Conservation (phyloP, 2,113 vertebrate genomes). For the Polypterus senegalus region DNA sequence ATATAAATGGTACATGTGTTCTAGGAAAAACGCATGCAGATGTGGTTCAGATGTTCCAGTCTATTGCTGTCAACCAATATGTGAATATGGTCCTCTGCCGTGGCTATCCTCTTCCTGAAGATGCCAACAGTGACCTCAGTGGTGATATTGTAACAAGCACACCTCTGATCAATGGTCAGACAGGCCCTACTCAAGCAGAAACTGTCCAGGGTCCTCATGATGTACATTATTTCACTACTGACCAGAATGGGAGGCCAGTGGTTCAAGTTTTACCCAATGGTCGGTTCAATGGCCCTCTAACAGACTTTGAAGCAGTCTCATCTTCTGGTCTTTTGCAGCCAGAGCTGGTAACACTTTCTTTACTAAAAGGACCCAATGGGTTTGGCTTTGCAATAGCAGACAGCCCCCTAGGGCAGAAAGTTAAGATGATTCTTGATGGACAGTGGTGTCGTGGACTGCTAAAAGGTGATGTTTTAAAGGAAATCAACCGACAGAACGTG, state of each 20-base stretch:
- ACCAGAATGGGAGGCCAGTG: conserved; percentile 53
- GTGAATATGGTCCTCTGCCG: conserved; percentile 89
- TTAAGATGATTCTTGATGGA: conserved; percentile 95
- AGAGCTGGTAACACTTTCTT: conserved; percentile 74
- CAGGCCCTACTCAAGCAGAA: conserved; percentile 48
- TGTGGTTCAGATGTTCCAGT: conserved; percentile 96
- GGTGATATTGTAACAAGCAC: conserved; percentile 54
- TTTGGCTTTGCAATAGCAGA: conserved; percentile 96
- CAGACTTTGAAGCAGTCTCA: conserved; percentile 46
- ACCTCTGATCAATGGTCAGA: conserved; percentile 57
- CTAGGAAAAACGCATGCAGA: conserved; percentile 94
- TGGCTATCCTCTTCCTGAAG: conserved; percentile 89
- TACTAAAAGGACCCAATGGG: conserved; percentile 88
- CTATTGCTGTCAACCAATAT: conserved; percentile 81
- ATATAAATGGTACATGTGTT: conserved; percentile 83
- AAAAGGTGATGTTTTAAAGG: conserved; percentile 91
- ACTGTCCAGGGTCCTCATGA: conserved; percentile 52
- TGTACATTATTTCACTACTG: conserved; percentile 42
- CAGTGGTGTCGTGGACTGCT: conserved; percentile 93
- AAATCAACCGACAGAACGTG: conserved; percentile 88
- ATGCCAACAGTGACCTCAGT: conserved; percentile 55
- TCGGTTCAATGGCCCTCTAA: conserved; percentile 49
- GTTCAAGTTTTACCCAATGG: conserved; percentile 52
- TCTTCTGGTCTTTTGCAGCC: conserved; percentile 64
- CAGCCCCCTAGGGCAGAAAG: conserved; percentile 86